These are phyloP conservation scores for Drosophila mulleri DNA, from an alignment of 2,888 invertebrate species.

Conservation along the genomic window DNA sequence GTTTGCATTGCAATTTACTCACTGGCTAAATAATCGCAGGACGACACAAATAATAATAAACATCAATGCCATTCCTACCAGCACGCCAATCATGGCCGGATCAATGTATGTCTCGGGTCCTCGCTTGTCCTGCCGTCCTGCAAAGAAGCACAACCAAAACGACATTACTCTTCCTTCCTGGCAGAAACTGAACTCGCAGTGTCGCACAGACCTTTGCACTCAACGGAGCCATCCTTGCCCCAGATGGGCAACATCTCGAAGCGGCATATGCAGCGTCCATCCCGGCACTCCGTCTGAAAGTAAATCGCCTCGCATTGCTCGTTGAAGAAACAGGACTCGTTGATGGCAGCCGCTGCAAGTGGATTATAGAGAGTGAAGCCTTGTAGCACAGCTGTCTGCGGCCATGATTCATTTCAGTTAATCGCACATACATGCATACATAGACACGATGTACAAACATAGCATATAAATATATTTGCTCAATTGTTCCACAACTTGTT, in stretches of 20 bases:
- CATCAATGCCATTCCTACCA: conserved; percentile 96
- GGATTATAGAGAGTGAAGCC: conserved; percentile 16
- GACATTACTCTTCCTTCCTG: conserved; percentile 25
- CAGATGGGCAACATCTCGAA: conserved; percentile 91
- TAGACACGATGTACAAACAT: conserved; percentile 7
- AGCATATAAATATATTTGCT: conserved; percentile 6
- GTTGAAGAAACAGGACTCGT: conserved; percentile 93
- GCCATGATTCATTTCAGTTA: conserved; percentile 40
- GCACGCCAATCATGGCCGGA: conserved; percentile 95
- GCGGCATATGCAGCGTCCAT: conserved; percentile 91
- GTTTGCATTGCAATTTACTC: conserved; percentile 85
- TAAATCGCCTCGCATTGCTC: conserved; percentile 92
- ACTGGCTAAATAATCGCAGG: conserved; percentile 96
- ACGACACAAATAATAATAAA: conserved; percentile 97
- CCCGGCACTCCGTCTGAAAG: conserved; percentile 91
- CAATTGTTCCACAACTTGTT: conserved; percentile 39
- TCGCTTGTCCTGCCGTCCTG: conserved; percentile 87
- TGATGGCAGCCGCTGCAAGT: conserved; percentile 89
- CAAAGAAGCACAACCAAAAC: conserved; percentile 49
- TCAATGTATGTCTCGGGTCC: conserved; percentile 90
- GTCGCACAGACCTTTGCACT: conserved; percentile 89
- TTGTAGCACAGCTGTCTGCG: conserved; percentile 2
- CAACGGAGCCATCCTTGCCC: conserved; percentile 89
- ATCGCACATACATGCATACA: not conserved
- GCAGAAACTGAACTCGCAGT: not conserved